These are phyloP conservation scores for Chaetophractus vellerosus DNA, from an alignment of 2,797 vertebrate genomes.

Conservation along the genomic window DNA sequence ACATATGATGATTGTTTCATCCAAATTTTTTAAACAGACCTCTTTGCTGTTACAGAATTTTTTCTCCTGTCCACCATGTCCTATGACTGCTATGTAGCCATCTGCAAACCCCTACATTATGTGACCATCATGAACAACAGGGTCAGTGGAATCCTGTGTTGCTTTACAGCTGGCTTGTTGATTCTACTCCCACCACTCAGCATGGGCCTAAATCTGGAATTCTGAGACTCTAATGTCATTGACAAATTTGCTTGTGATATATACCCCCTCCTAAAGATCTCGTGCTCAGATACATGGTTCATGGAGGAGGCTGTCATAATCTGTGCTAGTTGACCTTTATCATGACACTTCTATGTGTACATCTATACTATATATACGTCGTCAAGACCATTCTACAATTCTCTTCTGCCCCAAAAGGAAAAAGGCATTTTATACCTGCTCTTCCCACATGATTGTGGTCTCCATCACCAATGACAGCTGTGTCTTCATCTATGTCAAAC, in stretches of 20 bases:
- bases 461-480: constrained; percentile 69
- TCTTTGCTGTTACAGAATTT: no score
- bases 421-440: constrained; percentile 50
- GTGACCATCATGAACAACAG: no score
- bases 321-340: constrained; percentile 70
- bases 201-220: no score
- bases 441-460: constrained; percentile 68
- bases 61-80: no score
- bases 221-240: neutral
- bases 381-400: constrained; percentile 66
- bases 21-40: no score
- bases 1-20: neutral
- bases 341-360: constrained; percentile 54
- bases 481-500: constrained; percentile 82
- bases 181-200: no score
- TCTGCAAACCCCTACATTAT: no score
- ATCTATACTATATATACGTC: constrained; percentile 62
- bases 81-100: no score
- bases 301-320: neutral
- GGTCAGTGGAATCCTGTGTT: no score
- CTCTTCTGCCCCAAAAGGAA: constrained; percentile 57
- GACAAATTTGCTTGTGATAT: constrained; percentile 19
- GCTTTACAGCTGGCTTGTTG: no score
- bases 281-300: no score
- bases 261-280: no score